Evolutionary conservation across 1,140 invertebrate species (phyloP).

Genomic region (Teleopsis dalmanni): DNA sequence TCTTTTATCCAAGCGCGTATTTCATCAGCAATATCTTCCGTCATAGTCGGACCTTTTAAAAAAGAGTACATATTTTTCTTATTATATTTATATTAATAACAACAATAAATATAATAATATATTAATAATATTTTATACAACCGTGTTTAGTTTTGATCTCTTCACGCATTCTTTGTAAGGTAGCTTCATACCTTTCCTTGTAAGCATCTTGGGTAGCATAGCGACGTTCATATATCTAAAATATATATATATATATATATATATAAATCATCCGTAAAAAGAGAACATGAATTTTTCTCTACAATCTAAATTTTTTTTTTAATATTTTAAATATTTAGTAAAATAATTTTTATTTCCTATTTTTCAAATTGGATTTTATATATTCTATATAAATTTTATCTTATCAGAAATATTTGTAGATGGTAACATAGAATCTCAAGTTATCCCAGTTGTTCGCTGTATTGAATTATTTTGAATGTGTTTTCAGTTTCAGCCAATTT

Average conservation of each 20-base stretch:
- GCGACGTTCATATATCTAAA: constrained; percentile 50
- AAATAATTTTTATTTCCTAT: too few relatives aligned
- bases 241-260: background rate
- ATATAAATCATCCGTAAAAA: background rate
- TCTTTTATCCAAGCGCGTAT: constrained; percentile 77
- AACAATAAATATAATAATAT: too few relatives aligned
- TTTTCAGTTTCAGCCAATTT: too few relatives aligned
- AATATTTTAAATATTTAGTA: background rate
- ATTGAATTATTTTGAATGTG: too few relatives aligned
- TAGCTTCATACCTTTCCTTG: constrained; percentile 54
- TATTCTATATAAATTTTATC: too few relatives aligned
- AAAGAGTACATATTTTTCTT: too few relatives aligned
- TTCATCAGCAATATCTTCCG: constrained; percentile 77
- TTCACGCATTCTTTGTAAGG: constrained; percentile 51
- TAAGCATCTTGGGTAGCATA: constrained; percentile 55
- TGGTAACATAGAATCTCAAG: too few relatives aligned
- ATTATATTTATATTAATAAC: too few relatives aligned
- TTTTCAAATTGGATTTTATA: too few relatives aligned
- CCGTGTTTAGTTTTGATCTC: constrained; percentile 56
- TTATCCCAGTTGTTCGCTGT: too few relatives aligned
- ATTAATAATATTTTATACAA: too few relatives aligned
- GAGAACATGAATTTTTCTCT: background rate
- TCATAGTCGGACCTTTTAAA: constrained; percentile 60
- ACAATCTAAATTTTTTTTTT: background rate
- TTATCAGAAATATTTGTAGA: too few relatives aligned